Percentiles rank a stretch among this genome's conserved stretches.
Conservation (phyloP, 2,797 vertebrate species). For the Microctenopoma steveboyesi region DNA sequence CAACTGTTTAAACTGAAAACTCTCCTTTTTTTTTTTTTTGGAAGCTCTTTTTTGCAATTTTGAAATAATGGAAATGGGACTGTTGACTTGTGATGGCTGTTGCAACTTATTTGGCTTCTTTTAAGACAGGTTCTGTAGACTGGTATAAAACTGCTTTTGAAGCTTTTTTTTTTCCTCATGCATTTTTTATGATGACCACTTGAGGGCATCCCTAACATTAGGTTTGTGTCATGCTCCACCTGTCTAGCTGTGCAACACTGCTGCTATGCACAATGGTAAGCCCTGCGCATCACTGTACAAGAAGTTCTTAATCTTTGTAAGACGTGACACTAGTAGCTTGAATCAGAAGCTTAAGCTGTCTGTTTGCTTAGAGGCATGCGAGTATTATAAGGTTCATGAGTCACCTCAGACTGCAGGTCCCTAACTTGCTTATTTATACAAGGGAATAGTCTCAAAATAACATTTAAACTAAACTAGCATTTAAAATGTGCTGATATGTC, state of each 20-base stretch:
- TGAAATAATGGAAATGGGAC: background rate
- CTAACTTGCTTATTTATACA: background rate
- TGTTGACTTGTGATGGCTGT: background rate
- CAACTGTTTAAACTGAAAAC: too few relatives aligned
- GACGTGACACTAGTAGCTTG: background rate
- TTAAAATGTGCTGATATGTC: background rate
- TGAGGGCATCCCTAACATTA: conserved; percentile 51
- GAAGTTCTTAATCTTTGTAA: background rate
- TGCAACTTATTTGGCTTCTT: too few relatives aligned
- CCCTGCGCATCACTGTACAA: background rate
- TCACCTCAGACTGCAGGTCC: background rate
- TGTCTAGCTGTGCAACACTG: background rate
- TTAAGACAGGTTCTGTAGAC: too few relatives aligned
- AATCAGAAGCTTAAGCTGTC: background rate
- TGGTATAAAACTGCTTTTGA: too few relatives aligned
- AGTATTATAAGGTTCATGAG: background rate
- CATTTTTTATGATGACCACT: conserved; percentile 42
- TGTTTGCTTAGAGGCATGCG: background rate
- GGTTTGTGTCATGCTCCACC: background rate
- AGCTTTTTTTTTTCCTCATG: too few relatives aligned
- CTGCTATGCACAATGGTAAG: background rate
- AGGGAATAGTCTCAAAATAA: background rate
- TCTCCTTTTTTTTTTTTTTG: too few relatives aligned
- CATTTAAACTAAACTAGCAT: background rate
- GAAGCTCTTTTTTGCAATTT: too few relatives aligned